Evolutionary conservation across 2,113 vertebrate species (phyloP).

Genomic region (Xiphorhynchus elegans): DNA sequence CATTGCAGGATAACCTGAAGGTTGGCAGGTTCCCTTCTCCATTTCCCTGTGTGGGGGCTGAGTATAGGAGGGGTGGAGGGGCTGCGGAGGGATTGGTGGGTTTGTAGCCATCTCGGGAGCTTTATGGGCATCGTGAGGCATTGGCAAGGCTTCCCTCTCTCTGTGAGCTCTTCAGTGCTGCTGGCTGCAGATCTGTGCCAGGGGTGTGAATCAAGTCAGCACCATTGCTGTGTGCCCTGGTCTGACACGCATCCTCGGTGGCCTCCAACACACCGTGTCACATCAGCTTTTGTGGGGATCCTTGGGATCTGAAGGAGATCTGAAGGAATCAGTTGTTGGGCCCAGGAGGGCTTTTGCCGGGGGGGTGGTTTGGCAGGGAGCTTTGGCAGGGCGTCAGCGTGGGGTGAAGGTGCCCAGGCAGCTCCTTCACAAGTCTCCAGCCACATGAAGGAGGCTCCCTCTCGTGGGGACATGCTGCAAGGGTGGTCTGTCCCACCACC

Average conservation of each 20-base stretch:
- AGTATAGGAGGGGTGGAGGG: not conserved
- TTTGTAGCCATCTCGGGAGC: not conserved
- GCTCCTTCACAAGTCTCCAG: not conserved
- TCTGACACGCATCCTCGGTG: not conserved
- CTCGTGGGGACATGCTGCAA: constrained; percentile 4
- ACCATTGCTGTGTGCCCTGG: not conserved
- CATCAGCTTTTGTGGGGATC: not conserved
- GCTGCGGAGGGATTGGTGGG: not conserved
- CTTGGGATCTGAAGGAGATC: accelerated
- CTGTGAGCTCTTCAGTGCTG: not conserved
- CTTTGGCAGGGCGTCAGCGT: accelerated
- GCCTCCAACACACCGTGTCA: not conserved
- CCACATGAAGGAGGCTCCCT: not conserved
- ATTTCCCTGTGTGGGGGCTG: accelerated
- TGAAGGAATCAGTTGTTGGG: not conserved
- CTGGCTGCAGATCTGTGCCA: not conserved
- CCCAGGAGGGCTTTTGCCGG: not conserved
- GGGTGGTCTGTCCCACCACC: not conserved
- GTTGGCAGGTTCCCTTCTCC: not conserved
- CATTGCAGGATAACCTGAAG: not conserved
- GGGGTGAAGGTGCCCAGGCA: not conserved
- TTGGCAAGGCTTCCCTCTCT: not conserved
- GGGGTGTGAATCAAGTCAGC: accelerated
- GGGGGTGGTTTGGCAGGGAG: not conserved
- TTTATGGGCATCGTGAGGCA: not conserved